Evolutionary conservation across 2,888 invertebrate genomes (phyloP).

Genomic region (Antheraea assamensis): DNA sequence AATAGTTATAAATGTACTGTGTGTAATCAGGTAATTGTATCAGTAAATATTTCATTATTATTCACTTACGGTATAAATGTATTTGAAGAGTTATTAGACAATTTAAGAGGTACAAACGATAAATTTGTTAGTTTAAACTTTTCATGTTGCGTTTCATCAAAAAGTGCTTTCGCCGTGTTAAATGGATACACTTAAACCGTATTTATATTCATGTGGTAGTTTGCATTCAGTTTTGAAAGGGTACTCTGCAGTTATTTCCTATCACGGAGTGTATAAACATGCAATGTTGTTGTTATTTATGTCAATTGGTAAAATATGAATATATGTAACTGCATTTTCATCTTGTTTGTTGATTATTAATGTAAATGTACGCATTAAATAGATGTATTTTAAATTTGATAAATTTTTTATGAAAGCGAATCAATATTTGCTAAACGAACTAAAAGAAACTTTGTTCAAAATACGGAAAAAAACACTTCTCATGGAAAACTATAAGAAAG

Average conservation of each 20-base stretch:
- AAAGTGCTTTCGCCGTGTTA: constrained; percentile 40
- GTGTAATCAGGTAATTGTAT: constrained; percentile 52
- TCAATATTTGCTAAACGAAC: background rate
- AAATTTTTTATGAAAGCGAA: background rate
- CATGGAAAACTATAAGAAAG: background rate
- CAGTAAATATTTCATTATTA: background rate
- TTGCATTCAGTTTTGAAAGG: constrained; percentile 40
- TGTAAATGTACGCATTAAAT: background rate
- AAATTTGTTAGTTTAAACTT: constrained; percentile 21
- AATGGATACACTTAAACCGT: constrained; percentile 29
- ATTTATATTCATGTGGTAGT: constrained; percentile 45
- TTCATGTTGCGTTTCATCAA: constrained; percentile 29
- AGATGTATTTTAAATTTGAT: background rate
- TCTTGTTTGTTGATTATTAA: background rate
- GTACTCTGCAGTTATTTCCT: constrained; percentile 40
- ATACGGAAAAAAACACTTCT: background rate
- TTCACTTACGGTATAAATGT: background rate
- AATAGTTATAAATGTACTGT: constrained; percentile 51
- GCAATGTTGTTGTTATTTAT: constrained; percentile 32
- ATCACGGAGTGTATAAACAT: constrained; percentile 33
- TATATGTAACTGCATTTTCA: constrained; percentile 36
- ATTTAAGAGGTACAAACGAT: background rate
- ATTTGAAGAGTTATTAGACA: background rate
- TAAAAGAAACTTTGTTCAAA: background rate
- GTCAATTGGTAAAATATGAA: constrained; percentile 36